A percentile compares a stretch with the other conserved stretches of the same genome.
These are phyloP conservation scores for Vultur gryphus DNA, from an alignment of 2,797 vertebrate species.

Conservation along the genomic window DNA sequence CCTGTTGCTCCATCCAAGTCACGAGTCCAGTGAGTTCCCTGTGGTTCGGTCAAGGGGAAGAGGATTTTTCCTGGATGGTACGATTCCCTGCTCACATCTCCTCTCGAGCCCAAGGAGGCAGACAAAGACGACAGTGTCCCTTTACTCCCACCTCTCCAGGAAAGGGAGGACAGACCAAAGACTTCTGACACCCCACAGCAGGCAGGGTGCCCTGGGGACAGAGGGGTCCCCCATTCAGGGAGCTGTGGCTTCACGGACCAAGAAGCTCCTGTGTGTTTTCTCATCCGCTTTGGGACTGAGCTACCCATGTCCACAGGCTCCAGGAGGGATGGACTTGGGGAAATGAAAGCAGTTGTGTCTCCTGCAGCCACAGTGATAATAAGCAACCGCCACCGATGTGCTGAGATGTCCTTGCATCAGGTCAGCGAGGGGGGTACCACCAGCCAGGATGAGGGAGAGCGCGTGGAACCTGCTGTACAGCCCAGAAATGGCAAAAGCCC, in stretches of 20 bases:
- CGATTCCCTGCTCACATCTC: neutral
- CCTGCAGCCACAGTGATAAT: neutral
- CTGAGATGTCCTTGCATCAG: neutral
- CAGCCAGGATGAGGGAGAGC: neutral
- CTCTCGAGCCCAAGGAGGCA: neutral
- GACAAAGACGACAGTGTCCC: neutral
- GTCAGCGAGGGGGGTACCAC: neutral
- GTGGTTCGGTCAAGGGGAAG: neutral
- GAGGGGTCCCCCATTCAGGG: accelerated
- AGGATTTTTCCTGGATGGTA: neutral
- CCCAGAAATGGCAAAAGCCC: neutral
- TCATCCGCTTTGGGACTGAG: neutral
- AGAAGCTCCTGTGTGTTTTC: neutral
- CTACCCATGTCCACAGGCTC: neutral
- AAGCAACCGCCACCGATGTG: accelerated
- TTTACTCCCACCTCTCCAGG: neutral
- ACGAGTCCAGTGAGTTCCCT: neutral
- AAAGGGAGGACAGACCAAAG: neutral
- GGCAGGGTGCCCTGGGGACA: neutral
- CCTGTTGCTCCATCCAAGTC: neutral
- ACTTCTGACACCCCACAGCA: neutral
- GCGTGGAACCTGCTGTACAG: neutral
- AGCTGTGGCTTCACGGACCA: neutral
- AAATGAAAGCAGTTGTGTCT: neutral
- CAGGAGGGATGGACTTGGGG: neutral